Evolutionary conservation across 2,888 invertebrate genomes (phyloP).

Genomic region (Temnothorax rugatulus): DNA sequence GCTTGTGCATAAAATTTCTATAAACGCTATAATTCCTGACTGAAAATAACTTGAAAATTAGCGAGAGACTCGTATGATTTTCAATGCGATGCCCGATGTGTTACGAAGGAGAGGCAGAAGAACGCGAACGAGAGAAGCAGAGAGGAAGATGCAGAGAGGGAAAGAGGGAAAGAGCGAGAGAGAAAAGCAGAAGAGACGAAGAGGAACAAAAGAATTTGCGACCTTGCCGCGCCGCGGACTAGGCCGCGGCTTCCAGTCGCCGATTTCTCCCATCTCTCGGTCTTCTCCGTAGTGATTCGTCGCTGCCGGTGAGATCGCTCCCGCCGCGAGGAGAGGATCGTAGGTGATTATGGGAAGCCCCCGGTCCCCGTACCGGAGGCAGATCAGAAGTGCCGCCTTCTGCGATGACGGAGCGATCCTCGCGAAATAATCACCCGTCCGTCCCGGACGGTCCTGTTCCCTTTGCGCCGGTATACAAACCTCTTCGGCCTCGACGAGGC

Average conservation of each 20-base stretch:
- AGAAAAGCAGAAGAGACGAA: conserved; percentile 15
- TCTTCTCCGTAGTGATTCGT: conserved; percentile 44
- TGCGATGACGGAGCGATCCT: conserved; percentile 83
- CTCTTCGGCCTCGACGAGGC: conserved; percentile 43
- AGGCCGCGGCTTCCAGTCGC: conserved; percentile 70
- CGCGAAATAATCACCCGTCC: conserved; percentile 82
- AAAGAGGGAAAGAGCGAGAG: not conserved
- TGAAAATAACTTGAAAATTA: conserved; percentile 2
- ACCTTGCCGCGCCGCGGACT: conserved; percentile 77
- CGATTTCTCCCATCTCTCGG: conserved; percentile 53
- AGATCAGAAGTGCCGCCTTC: conserved; percentile 82
- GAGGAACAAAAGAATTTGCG: conserved; percentile 67
- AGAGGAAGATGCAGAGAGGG: conserved; percentile 2
- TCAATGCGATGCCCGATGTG: conserved; percentile 12
- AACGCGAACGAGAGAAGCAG: conserved; percentile 48
- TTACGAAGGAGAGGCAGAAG: conserved; percentile 46
- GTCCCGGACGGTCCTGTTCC: conserved; percentile 71
- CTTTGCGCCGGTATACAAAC: conserved; percentile 69
- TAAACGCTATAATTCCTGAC: not conserved
- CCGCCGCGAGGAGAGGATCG: conserved; percentile 73
- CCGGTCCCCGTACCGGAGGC: conserved; percentile 69
- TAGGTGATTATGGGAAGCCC: conserved; percentile 81
- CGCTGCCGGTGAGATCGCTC: conserved; percentile 73
- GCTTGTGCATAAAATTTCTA: not conserved
- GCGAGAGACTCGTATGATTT: conserved; percentile 17